phyloP scores from a whole-genome alignment of 1,140 invertebrate species.

The Drosophila novamexicana region DNA sequence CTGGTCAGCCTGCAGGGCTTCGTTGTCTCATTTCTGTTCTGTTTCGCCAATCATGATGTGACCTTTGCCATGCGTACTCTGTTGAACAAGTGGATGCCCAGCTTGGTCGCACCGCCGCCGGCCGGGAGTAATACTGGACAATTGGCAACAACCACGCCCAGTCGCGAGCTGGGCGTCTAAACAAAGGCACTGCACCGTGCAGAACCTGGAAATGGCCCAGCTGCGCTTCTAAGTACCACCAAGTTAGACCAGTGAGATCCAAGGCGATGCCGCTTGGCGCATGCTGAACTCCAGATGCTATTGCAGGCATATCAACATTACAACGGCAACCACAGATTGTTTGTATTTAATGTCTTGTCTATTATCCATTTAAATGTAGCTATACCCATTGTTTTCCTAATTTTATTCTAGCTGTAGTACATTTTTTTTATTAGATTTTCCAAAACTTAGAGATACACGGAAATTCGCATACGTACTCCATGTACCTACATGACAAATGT shows the following conservation, averaged over 20 bases:
- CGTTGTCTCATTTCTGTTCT: slow-evolving; percentile 93
- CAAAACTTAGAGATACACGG: not conserved
- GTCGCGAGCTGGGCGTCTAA: slow-evolving; percentile 82
- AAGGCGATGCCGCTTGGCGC: not conserved
- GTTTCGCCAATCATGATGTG: slow-evolving; percentile 96
- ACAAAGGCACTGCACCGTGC: slow-evolving; percentile 5
- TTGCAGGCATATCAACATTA: slow-evolving; percentile 24
- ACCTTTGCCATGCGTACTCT: slow-evolving; percentile 84
- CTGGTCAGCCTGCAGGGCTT: slow-evolving; percentile 94
- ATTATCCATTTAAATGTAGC: not conserved
- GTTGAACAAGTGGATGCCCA: slow-evolving; percentile 78
- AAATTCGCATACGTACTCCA: slow-evolving; percentile 37
- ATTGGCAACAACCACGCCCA: slow-evolving; percentile 82
- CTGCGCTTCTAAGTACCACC: slow-evolving; percentile 44
- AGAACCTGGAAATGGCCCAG: slow-evolving; percentile 33
- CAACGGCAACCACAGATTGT: slow-evolving; percentile 14
- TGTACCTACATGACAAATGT: slow-evolving; percentile 43
- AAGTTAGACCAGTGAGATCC: not conserved
- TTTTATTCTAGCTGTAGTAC: not conserved
- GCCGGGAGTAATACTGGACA: slow-evolving; percentile 80
- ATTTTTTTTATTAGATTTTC: not conserved
- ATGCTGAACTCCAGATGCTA: not conserved
- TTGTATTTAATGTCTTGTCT: slow-evolving; percentile 11
- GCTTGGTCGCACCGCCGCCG: slow-evolving; percentile 66
- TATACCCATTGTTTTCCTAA: not conserved